phyloP scores from a whole-genome alignment of 2,797 vertebrate genomes.

The Hippoglossus hippoglossus region DNA sequence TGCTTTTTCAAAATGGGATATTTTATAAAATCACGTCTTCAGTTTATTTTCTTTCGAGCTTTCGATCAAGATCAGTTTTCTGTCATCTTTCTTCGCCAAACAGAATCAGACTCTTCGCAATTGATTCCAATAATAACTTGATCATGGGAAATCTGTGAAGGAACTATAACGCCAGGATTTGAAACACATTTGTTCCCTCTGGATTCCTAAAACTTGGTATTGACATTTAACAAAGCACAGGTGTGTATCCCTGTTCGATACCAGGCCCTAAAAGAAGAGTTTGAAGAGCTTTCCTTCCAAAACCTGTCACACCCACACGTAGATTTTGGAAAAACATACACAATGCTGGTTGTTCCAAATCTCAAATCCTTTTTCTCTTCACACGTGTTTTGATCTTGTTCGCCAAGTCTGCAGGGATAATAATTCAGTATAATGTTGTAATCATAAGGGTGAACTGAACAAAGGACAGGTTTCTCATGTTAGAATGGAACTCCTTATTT shows the following conservation, averaged over 20 bases:
- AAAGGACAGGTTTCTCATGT: conserved; percentile 11
- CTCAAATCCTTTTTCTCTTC: not conserved
- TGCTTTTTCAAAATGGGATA: conserved; percentile 28
- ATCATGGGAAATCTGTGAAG: not conserved
- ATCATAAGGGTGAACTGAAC: too few species aligned
- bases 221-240: conserved; percentile 50
- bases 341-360: conserved; percentile 16
- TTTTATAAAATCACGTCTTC: conserved; percentile 27
- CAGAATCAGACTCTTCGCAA: not conserved
- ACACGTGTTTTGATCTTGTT: conserved; percentile 5
- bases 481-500: conserved; percentile 45
- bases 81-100: not conserved
- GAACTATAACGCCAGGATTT: conserved; percentile 11
- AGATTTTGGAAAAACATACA: not conserved
- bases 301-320: not conserved
- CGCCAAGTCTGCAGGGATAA: not conserved
- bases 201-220: conserved; percentile 27
- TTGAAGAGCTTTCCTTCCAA: conserved; percentile 50
- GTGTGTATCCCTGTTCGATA: conserved; percentile 23
- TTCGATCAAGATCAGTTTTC: conserved; percentile 32
- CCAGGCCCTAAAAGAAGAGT: conserved; percentile 37
- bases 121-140: conserved; percentile 17
- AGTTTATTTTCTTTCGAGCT: conserved; percentile 1
- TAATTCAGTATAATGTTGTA: not conserved
- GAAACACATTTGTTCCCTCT: conserved; percentile 10